These are phyloP conservation scores for Phaenicophaeus curvirostris DNA, from an alignment of 2,797 vertebrate genomes.

Conservation along the genomic window DNA sequence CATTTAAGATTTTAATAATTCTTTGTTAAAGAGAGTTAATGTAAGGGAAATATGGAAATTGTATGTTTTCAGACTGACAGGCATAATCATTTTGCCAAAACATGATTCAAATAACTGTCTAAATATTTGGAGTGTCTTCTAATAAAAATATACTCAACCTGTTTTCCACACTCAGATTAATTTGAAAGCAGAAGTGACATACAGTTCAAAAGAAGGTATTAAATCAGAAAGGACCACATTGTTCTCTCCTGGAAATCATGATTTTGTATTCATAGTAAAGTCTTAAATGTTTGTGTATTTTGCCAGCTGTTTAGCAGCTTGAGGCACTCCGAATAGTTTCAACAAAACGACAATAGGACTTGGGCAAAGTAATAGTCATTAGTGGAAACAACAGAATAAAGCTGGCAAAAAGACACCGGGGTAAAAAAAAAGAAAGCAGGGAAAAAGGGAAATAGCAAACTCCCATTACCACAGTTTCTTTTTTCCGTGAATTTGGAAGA, in stretches of 20 bases:
- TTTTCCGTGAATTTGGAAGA: background rate
- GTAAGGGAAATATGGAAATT: slow-evolving; percentile 75
- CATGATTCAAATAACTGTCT: slow-evolving; percentile 77
- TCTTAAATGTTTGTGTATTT: slow-evolving; percentile 73
- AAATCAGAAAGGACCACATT: slow-evolving; percentile 73
- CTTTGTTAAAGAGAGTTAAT: slow-evolving; percentile 75
- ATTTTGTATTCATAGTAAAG: slow-evolving; percentile 75
- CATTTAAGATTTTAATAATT: slow-evolving; percentile 80
- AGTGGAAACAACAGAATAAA: background rate
- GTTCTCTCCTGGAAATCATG: slow-evolving; percentile 69
- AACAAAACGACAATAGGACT: slow-evolving; percentile 68
- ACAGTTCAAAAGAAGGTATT: slow-evolving; percentile 77
- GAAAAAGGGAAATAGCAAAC: background rate
- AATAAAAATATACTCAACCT: slow-evolving; percentile 71
- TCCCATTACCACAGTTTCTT: background rate
- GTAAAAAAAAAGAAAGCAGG: too few relatives aligned
- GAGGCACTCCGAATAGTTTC: slow-evolving; percentile 74
- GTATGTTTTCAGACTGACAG: slow-evolving; percentile 77
- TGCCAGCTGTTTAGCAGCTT: slow-evolving; percentile 71
- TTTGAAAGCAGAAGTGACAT: slow-evolving; percentile 75
- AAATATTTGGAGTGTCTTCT: slow-evolving; percentile 79
- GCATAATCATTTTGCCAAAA: slow-evolving; percentile 78
- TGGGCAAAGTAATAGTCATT: slow-evolving; percentile 48
- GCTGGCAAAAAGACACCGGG: background rate
- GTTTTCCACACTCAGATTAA: slow-evolving; percentile 74